Percentiles rank a stretch among this genome's conserved stretches.
These are phyloP conservation scores for Sciurus vulgaris DNA, from an alignment of 2,797 vertebrate genomes.

Conservation along the genomic window DNA sequence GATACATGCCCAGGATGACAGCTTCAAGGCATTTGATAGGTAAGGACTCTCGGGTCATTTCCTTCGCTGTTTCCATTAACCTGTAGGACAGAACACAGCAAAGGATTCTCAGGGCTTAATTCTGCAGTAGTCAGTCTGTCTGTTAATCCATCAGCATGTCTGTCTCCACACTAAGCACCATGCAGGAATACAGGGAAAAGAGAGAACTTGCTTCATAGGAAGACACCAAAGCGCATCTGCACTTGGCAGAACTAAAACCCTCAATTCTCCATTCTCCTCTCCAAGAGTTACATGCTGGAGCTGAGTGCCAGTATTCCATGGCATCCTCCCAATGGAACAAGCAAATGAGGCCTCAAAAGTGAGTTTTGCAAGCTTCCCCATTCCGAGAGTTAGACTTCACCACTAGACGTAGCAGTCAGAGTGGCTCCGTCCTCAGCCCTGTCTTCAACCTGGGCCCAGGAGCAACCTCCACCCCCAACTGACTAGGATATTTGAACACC, in stretches of 20 bases:
- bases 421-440: background rate
- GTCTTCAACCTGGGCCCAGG: background rate
- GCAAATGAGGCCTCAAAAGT: background rate
- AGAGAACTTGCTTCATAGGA: background rate
- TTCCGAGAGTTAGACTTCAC: background rate
- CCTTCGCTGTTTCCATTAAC: conserved; percentile 97
- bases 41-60: conserved; percentile 98
- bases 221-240: background rate
- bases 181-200: background rate
- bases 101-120: conserved; percentile 9
- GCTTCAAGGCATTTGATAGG: conserved; percentile 99
- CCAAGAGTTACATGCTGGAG: background rate
- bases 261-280: background rate
- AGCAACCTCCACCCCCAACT: background rate
- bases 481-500: background rate
- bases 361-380: background rate
- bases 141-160: background rate
- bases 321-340: background rate
- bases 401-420: background rate
- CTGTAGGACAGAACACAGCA: conserved; percentile 86
- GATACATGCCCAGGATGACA: conserved; percentile 99
- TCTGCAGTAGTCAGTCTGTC: background rate
- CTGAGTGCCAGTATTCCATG: background rate
- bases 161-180: background rate
- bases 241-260: background rate